Conservation (phyloP, 1,140 invertebrate species). For the Drosophila ananassae region DNA sequence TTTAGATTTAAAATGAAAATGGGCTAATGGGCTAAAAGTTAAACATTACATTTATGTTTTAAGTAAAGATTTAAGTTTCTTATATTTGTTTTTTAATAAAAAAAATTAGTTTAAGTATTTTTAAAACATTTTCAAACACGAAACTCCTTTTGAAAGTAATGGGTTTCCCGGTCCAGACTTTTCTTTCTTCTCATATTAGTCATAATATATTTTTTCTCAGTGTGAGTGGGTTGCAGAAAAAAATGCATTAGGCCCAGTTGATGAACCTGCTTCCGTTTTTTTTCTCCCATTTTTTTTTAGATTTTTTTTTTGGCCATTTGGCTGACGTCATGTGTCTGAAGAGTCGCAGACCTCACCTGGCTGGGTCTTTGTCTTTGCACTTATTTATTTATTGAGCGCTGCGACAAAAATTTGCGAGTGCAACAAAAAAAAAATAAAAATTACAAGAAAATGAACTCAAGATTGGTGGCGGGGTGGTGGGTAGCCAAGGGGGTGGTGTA, state of each 20-base stretch:
- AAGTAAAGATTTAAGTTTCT: too few species aligned
- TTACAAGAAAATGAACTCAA: neutral
- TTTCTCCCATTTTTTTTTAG: neutral
- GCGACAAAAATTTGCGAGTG: conserved; percentile 62
- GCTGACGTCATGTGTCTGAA: conserved; percentile 64
- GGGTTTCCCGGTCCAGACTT: neutral
- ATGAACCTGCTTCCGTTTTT: conserved; percentile 48
- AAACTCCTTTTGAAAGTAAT: neutral
- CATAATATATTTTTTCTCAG: neutral
- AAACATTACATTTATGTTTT: too few species aligned
- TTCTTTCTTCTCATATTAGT: too few species aligned
- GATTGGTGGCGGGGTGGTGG: neutral
- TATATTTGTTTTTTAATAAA: too few species aligned
- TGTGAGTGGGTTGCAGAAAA: conserved; percentile 18
- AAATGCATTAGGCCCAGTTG: conserved; percentile 53
- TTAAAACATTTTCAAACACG: too few species aligned
- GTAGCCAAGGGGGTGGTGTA: neutral
- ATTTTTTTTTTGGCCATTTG: neutral
- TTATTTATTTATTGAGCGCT: conserved; percentile 77
- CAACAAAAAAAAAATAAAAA: neutral
- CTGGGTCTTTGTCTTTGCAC: conserved; percentile 44
- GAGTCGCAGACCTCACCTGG: conserved; percentile 35
- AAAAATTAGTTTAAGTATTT: too few species aligned
- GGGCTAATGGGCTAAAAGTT: too few species aligned
- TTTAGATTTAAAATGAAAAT: neutral